Base-by-base conservation (phyloP, 2,797 vertebrate species). In the Tachyglossus aculeatus region DNA sequence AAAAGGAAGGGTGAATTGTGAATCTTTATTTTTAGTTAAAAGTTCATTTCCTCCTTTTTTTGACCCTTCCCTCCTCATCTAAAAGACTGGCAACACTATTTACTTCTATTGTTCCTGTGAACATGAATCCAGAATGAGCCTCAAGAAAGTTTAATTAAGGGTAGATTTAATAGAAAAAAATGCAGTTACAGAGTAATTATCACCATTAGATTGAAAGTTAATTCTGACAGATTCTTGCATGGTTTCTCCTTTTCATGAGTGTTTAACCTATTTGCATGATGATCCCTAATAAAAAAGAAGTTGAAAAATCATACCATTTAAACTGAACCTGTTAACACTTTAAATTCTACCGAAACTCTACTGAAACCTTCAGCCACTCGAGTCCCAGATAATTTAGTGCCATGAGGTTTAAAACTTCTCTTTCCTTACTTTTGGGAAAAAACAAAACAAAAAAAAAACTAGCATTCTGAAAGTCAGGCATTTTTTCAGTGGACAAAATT, bases 81-180 rank as follows among this genome's bases (percentile, higher is more conserved):
- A 27, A 24, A 48, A 21, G 16, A 48, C 27, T 27, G 5, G 5
- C 31, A 48, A 40, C n/a, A 25, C 16, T 45, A 50, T 39, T 41
- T 65, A 21, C 58, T 18, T 45, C 10, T 27, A 37, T 33, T 41
- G 5, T 39, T 52, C 31, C 47, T 52, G 51, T 40, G 80, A 72
- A 67, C 5, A 32, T 45, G 63, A 57, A 53, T 41, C 67, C 38
- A 32, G 18, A 27, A 64, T 4, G 6, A 58, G 11, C 2, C 68
- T 34, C 6, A 9, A 21, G 2, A 16, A 80, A 67, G 18, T 55
- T 73, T 76, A 82, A 86, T 77, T 78, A 78, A 82, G 62, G 45
- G 8, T 47, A 43, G n/a, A 50, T 56, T 53, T n/a, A 55, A 67
- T 4, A 69, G 8, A 13, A 6, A 27, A 77, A 59, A 56, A 45